A percentile compares a stretch with the other conserved stretches of the same genome.
Conservation (phyloP, 2,888 invertebrate genomes). For the Philopedon plagiatum region DNA sequence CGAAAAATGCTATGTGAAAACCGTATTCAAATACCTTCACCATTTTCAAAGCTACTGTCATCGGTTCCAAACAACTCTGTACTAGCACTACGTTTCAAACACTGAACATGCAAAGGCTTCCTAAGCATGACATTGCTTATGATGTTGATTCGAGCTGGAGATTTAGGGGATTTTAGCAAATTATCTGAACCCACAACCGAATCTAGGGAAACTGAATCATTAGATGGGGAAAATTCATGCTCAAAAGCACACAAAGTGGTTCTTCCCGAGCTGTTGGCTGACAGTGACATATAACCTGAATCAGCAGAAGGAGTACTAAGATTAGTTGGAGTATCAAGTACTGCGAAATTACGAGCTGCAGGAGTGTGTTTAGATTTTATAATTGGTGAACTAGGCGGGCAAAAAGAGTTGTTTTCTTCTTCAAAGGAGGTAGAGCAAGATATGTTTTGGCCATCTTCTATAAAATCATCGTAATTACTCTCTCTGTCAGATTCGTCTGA, state of each 20-base stretch:
- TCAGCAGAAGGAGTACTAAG: background rate
- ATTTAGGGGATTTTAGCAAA: background rate
- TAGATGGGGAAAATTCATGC: background rate
- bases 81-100: conserved; percentile 16
- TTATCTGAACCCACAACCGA: background rate
- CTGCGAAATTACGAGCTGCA: background rate
- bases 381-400: background rate
- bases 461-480: background rate
- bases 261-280: background rate
- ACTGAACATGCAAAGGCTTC: background rate
- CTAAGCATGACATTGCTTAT: conserved; percentile 2
- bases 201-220: background rate
- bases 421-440: too few species aligned
- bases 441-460: too few species aligned
- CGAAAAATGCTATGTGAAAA: background rate
- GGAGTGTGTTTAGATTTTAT: background rate
- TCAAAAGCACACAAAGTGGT: background rate
- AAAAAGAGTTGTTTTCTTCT: background rate
- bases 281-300: background rate
- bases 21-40: conserved; percentile 26
- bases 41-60: conserved; percentile 15
- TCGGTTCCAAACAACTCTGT: background rate
- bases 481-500: background rate
- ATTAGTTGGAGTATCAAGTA: background rate
- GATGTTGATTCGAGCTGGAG: background rate